Evolutionary conservation across 92 coral and sea anemone genomes (phyloP).

Genomic region (Porites lobata): DNA sequence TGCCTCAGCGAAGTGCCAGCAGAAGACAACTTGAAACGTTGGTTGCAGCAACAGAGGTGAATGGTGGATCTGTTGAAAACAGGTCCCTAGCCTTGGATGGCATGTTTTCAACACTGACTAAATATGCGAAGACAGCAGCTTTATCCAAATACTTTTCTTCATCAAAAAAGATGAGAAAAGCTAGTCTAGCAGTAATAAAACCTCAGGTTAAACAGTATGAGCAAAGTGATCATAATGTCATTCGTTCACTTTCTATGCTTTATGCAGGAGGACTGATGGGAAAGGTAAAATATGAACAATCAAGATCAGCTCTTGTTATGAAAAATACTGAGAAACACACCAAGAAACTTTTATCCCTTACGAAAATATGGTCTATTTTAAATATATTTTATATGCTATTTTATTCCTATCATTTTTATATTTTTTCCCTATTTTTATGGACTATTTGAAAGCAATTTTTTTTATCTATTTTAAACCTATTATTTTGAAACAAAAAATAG

Average conservation of each 20-base stretch:
- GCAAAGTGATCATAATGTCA: constrained; percentile 44
- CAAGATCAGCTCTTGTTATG: constrained; percentile 65
- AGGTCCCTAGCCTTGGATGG: constrained; percentile 77
- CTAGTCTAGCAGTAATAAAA: neutral
- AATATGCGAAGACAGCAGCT: constrained; percentile 54
- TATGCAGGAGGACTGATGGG: constrained; percentile 73
- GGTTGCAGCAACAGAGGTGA: constrained; percentile 67
- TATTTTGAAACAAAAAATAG: too few species aligned
- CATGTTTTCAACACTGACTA: constrained; percentile 67
- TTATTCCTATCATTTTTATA: too few species aligned
- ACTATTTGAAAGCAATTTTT: too few species aligned
- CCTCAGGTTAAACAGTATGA: constrained; percentile 28
- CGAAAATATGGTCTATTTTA: too few species aligned
- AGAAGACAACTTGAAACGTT: constrained; percentile 78
- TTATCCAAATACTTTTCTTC: constrained; percentile 35
- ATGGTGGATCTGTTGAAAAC: constrained; percentile 71
- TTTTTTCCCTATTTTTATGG: too few species aligned
- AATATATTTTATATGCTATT: too few species aligned
- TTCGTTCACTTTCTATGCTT: constrained; percentile 62
- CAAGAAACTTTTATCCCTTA: constrained; percentile 6
- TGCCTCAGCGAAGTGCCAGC: constrained; percentile 61
- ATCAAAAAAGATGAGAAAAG: constrained; percentile 47
- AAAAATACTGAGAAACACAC: constrained; percentile 53
- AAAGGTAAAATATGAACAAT: constrained; percentile 66
- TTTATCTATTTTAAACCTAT: too few species aligned